Evolutionary conservation across 2,888 invertebrate species (phyloP).

Genomic region (Oxycera nigricornis): DNA sequence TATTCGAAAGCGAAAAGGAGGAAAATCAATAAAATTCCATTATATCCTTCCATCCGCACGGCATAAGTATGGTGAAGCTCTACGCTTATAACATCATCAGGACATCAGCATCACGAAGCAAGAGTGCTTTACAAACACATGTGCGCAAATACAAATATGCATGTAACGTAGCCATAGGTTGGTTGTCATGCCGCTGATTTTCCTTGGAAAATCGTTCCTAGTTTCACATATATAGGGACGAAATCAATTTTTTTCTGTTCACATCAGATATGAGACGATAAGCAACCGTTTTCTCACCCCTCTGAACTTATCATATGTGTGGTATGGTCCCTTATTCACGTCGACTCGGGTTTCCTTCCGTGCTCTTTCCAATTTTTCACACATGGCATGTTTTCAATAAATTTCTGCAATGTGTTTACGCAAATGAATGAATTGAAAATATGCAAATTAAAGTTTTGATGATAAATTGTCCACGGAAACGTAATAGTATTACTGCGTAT

Average conservation of each 20-base stretch:
- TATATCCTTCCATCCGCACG: constrained; percentile 1
- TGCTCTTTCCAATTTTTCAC: not conserved
- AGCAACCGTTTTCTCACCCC: not conserved
- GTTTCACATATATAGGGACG: not conserved
- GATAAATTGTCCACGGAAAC: constrained; percentile 38
- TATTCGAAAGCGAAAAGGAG: constrained; percentile 6
- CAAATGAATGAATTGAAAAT: constrained; percentile 41
- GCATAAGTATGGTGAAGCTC: not conserved
- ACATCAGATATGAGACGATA: not conserved
- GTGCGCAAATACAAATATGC: not conserved
- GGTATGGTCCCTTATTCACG: not conserved
- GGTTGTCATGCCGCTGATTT: constrained; percentile 3
- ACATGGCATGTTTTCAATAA: constrained; percentile 29
- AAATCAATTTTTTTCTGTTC: constrained; percentile 19
- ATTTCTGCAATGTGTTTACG: constrained; percentile 39
- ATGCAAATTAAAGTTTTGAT: constrained; percentile 40
- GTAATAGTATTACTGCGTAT: not conserved
- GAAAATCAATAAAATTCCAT: constrained; percentile 38
- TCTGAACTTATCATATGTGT: not conserved
- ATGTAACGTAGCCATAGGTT: not conserved
- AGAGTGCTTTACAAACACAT: not conserved
- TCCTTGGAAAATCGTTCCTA: constrained; percentile 15
- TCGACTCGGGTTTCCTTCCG: not conserved
- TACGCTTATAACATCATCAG: not conserved
- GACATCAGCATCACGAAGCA: not conserved